Base-by-base conservation (phyloP, 1,140 invertebrate species). In the Drusus annulatus region DNA sequence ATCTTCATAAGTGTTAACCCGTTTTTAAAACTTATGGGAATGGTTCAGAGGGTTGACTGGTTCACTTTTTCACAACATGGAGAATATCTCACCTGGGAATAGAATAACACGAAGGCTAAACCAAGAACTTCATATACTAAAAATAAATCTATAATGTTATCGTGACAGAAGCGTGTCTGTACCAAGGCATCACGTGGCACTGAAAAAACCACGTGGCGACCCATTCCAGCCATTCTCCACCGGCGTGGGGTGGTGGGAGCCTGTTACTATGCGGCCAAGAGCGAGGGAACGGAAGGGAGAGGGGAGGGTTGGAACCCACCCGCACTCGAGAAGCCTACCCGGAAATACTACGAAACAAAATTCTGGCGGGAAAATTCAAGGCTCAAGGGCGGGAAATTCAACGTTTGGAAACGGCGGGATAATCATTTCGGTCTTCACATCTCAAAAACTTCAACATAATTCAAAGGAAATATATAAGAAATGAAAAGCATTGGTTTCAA, bases 321-420 rank as follows among this genome's bases (percentile, higher is more conserved):
- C 68, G 16, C 17, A 17, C 45, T 17, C 16, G 45, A 51, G 36
- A 15, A 17, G 10, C 68, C 68, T 23, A 71, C 68, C 68, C 68
- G 68, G 45, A 71, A 71, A 71, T 71, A 51, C 68, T 71, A 71
- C 68, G 45, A 31, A 25, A 51, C 68, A 21, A 51, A 71, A n/a
- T 68, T 36, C 68, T 16, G 68, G 19, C 45, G 45, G 45, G 68
- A 51, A 71, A 71, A 23, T 52, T 15, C 36, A 71, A 71, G 45
- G 21, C 4, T 31, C 63, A 19, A 25, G 23, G n/a, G n/a, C n/a
- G 58, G 21, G 19, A 60, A 23, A 60, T 0, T 60, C 58, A 1
- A 60, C 58, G n/a, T 60, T 60, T 60, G 19, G 3, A 21, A 19
- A 15, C 13, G 23, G 13, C 8, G 19, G 19, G 23, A 60, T 25